Conservation (phyloP, 2,113 vertebrate genomes). For the Rhombomys opimus region DNA sequence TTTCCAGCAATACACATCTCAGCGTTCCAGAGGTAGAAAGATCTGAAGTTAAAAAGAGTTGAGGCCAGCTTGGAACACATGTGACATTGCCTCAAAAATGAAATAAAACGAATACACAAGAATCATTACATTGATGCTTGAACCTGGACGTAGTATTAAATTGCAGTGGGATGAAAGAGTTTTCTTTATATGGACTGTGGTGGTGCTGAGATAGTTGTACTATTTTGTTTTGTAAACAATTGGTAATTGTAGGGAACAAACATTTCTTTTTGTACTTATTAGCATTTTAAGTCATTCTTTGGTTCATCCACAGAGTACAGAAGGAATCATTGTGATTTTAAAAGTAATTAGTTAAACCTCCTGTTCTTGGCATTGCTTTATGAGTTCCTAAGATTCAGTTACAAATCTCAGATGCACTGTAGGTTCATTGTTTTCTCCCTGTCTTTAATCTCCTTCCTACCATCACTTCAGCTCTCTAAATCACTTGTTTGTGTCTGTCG, state of each 20-base stretch:
- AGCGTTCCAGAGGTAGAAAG: not conserved
- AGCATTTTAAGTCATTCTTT: constrained; percentile 4
- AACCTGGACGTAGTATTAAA: not conserved
- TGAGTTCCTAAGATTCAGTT: not conserved
- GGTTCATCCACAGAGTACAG: not conserved
- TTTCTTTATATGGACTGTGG: not conserved
- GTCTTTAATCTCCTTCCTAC: not conserved
- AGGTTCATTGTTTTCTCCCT: not conserved
- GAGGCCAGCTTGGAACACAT: not conserved
- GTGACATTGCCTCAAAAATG: not conserved
- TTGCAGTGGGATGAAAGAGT: not conserved
- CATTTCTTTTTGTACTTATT: not conserved
- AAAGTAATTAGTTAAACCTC: not conserved
- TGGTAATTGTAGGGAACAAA: not conserved
- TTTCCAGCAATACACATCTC: not conserved
- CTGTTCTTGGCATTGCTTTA: not conserved
- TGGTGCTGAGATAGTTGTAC: not conserved
- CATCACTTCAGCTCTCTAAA: not conserved
- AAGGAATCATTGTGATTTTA: not conserved
- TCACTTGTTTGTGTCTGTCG: constrained; percentile 29
- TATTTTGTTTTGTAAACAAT: not conserved
- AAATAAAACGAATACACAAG: not conserved
- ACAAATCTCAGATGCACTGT: not conserved
- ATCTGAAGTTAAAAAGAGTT: not conserved
- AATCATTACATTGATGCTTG: not conserved